Percentiles rank a stretch among this genome's conserved stretches.
Conservation (phyloP, 2,113 vertebrate genomes). For the Chitala chitala region DNA sequence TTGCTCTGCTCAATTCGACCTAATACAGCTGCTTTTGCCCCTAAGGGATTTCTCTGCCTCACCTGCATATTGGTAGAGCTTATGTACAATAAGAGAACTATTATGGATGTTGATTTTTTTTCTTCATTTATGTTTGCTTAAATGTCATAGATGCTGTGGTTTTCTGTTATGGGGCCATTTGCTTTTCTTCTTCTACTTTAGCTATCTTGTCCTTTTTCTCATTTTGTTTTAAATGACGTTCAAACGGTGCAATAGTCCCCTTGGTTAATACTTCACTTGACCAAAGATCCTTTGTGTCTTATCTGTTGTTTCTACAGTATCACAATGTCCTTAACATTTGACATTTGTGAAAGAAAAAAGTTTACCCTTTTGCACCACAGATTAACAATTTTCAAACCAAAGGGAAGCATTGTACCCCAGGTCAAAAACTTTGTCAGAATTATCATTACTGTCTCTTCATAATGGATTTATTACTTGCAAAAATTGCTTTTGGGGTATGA, state of each 20-base stretch:
- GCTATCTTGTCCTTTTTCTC: slow-evolving; percentile 33
- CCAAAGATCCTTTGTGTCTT: slow-evolving; percentile 5
- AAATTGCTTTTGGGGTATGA: slow-evolving; percentile 6
- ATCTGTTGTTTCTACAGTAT: neutral
- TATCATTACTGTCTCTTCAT: slow-evolving; percentile 21
- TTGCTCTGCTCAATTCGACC: slow-evolving; percentile 41
- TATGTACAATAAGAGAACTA: neutral
- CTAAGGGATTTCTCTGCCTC: slow-evolving; percentile 25
- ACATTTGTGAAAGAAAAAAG: slow-evolving; percentile 5
- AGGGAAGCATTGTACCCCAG: slow-evolving; percentile 33
- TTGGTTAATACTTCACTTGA: slow-evolving; percentile 26
- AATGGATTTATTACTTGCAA: neutral
- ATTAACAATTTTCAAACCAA: slow-evolving; percentile 30
- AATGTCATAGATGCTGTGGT: slow-evolving; percentile 31
- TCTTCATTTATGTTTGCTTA: slow-evolving; percentile 18
- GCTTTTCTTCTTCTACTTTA: slow-evolving; percentile 37
- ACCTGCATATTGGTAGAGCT: slow-evolving; percentile 38
- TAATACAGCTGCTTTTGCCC: slow-evolving; percentile 44
- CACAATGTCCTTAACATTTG: neutral
- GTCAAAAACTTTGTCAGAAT: slow-evolving; percentile 39
- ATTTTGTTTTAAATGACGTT: slow-evolving; percentile 6
- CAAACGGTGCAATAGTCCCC: slow-evolving; percentile 35
- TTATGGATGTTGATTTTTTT: slow-evolving; percentile 23
- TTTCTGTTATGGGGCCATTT: slow-evolving; percentile 19
- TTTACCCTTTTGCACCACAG: neutral